Percentiles rank a stretch among this genome's conserved stretches.
Conservation (phyloP, 2,113 vertebrate species). For the Pterocles orientalis region DNA sequence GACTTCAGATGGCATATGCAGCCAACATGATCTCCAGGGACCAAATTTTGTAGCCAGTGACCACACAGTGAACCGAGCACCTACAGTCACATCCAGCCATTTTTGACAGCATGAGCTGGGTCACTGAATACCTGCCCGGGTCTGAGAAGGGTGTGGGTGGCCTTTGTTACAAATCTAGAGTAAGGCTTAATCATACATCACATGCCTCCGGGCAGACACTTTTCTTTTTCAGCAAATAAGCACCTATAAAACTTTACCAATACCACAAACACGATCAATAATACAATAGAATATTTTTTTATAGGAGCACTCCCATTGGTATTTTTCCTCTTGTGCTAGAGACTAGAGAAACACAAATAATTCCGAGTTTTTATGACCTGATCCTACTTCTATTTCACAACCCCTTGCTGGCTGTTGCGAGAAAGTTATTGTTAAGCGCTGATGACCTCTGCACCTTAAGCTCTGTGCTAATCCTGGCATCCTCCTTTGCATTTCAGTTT, state of each 20-base stretch:
- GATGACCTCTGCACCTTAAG: slow-evolving; percentile 55
- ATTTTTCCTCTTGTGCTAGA: neutral
- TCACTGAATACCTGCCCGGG: neutral
- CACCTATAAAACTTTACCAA: neutral
- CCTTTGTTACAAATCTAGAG: slow-evolving; percentile 21
- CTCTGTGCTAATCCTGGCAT: slow-evolving; percentile 31
- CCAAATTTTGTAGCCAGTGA: neutral
- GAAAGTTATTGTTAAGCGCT: slow-evolving; percentile 39
- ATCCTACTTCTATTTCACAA: slow-evolving; percentile 32
- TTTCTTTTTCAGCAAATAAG: neutral
- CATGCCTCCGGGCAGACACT: slow-evolving; percentile 6
- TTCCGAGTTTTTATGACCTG: neutral
- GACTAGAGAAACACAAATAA: slow-evolving; percentile 5
- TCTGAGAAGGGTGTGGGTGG: slow-evolving; percentile 35
- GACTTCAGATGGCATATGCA: too few relatives aligned
- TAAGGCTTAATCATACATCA: neutral
- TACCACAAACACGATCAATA: neutral
- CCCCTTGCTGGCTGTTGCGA: neutral
- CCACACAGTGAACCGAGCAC: neutral
- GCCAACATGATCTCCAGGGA: too few relatives aligned
- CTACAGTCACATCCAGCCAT: neutral
- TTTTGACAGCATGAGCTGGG: neutral
- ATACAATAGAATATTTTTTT: neutral
- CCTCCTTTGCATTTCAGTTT: slow-evolving; percentile 35
- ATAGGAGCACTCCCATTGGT: neutral